phyloP scores from a whole-genome alignment of 1,140 invertebrate genomes.

The Holcopasites calliopsidis region DNA sequence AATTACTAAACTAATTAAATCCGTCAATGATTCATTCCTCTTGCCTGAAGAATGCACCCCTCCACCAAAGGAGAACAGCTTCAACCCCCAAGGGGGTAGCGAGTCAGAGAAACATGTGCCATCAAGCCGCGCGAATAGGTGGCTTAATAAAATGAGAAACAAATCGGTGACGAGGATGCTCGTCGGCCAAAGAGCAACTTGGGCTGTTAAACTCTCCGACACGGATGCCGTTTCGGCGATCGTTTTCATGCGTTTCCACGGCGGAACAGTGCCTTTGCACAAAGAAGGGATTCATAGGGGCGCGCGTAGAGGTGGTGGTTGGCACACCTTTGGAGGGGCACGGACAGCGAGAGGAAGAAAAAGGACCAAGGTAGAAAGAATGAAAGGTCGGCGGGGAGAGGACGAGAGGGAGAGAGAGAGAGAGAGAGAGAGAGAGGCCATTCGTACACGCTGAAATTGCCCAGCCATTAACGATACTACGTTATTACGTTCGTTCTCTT shows the following conservation, averaged over 20 bases:
- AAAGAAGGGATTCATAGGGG: conserved; percentile 9
- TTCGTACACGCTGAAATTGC: conserved; percentile 78
- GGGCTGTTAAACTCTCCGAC: background rate
- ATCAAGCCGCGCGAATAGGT: background rate
- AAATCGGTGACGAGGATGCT: background rate
- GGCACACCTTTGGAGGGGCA: conserved; percentile 30
- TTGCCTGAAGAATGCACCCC: too few species aligned
- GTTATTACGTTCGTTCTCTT: conserved; percentile 79
- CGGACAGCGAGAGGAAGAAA: background rate
- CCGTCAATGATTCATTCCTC: too few species aligned
- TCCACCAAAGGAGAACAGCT: too few species aligned
- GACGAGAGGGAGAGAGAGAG: conserved; percentile 1
- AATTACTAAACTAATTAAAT: too few species aligned
- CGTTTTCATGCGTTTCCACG: background rate
- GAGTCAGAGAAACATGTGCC: too few species aligned
- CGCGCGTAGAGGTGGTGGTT: conserved; percentile 23
- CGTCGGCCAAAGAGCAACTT: background rate
- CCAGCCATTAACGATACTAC: conserved; percentile 79
- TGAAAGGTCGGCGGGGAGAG: conserved; percentile 1
- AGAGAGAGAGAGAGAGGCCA: conserved; percentile 55
- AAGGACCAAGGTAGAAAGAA: conserved; percentile 8
- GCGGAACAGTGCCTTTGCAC: background rate
- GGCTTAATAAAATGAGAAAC: background rate
- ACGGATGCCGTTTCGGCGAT: conserved; percentile 21
- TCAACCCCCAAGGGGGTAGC: background rate